Evolutionary conservation across 1,140 invertebrate genomes (phyloP), one percentile per base, ranked within the genome.

Genomic region (Drosophila sp.): DNA sequence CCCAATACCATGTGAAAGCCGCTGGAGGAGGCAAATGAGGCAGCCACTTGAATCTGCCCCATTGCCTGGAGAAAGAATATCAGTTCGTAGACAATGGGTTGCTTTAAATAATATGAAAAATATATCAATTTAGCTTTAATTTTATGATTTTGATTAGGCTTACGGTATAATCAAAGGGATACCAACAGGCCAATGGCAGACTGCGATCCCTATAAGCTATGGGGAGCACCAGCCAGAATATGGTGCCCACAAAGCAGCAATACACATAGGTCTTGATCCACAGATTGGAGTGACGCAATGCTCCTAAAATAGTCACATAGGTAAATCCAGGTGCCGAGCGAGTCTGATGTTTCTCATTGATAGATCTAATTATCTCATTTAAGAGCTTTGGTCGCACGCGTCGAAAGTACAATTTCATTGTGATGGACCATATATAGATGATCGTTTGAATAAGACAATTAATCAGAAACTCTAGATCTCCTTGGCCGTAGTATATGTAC

Each of bases 121-220:
- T 11, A 4, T 2, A 29, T 29, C 27, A 25, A 50, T 4, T 8
- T 7, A 9, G 29, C 8, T 11, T 11, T 5, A 27, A 41, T 3
- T 29, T 16, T 45, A n/a, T n/a, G n/a, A n/a, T 11, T 13, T 32
- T 25, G 21, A 45, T n/a, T 27, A 48, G 13, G 32, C 7, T 43
- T 45, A 90, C 90, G 7, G 73, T 89, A 63, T 80, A 90, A 62
- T 91, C 87, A 21, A 91, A 83, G 16, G 90, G 90, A 83, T 91
- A 91, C 90, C 90, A 91, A 53, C 90, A 91, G 56, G 76, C 74
- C n/a, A 91, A 63, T 0, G 90, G 90, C 7, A 91, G 59, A 40
- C 76, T 90, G 11, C 69, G 64, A 48, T 91, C 90, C 11, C 72
- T 51, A 18, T 90, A 77, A 14, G 67, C 80, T 9, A 91, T 78